phyloP scores from a whole-genome alignment of 2,797 vertebrate genomes.

The Myripristis jacobus region DNA sequence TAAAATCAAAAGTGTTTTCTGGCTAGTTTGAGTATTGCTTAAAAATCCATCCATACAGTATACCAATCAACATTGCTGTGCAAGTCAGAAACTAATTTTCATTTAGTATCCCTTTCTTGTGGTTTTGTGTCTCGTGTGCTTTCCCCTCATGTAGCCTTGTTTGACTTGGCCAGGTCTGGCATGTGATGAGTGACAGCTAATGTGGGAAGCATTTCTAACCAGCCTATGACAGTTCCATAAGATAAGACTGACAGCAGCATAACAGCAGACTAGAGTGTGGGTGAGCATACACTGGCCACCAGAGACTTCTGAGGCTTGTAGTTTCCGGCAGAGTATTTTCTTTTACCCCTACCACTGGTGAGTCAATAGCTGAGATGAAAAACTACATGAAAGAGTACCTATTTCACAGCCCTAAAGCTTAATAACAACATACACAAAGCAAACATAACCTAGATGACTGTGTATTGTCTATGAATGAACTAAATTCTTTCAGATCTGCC shows the following conservation, averaged over 20 bases:
- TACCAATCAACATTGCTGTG: no score
- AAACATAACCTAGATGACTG: slow-evolving; percentile 17
- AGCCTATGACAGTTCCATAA: slow-evolving; percentile 26
- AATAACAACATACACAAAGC: slow-evolving; percentile 35
- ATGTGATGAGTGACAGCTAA: slow-evolving; percentile 42
- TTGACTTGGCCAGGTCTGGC: slow-evolving; percentile 20
- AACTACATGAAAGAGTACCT: slow-evolving; percentile 36
- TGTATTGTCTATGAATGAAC: slow-evolving; percentile 20
- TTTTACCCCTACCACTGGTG: slow-evolving; percentile 20
- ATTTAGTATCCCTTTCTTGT: slow-evolving; percentile 1
- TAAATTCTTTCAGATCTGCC: slow-evolving; percentile 38
- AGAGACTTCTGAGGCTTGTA: slow-evolving; percentile 52
- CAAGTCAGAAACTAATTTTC: neutral
- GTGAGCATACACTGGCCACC: slow-evolving; percentile 28
- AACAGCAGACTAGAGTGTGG: slow-evolving; percentile 24
- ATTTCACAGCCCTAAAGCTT: slow-evolving; percentile 31
- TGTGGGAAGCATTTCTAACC: neutral
- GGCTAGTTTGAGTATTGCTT: no score
- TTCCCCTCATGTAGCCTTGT: slow-evolving; percentile 9
- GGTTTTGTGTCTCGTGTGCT: neutral
- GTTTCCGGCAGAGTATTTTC: slow-evolving; percentile 34
- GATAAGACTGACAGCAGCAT: slow-evolving; percentile 45
- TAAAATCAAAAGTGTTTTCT: no score
- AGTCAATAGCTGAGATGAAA: slow-evolving; percentile 47
- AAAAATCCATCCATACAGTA: no score